Conservation (phyloP, 2,888 invertebrate species). For the Phrixothrix hirtus region DNA sequence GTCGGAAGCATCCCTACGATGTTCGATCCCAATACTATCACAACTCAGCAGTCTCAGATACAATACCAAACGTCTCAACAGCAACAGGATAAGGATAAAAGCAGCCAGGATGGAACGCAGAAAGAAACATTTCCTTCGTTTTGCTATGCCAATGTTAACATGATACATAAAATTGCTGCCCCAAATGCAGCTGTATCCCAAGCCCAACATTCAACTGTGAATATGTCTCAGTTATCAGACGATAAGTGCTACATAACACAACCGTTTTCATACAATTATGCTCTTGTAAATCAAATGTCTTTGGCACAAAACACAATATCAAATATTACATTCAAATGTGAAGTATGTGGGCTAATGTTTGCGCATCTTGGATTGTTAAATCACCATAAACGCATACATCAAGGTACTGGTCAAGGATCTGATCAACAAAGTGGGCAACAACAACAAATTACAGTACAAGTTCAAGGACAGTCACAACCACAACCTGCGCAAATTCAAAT, state of each 20-base stretch:
- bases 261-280: constrained; percentile 80
- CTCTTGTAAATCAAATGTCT: constrained; percentile 81
- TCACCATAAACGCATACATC: constrained; percentile 83
- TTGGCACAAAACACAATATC: constrained; percentile 76
- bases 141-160: constrained; percentile 70
- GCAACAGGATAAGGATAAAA: constrained; percentile 45
- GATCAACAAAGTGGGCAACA: constrained; percentile 51
- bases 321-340: constrained; percentile 86
- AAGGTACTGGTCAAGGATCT: constrained; percentile 62
- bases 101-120: constrained; percentile 45
- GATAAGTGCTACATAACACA: constrained; percentile 78
- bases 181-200: constrained; percentile 46
- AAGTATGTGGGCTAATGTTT: constrained; percentile 84
- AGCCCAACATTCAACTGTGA: constrained; percentile 59
- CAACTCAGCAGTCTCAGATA: constrained; percentile 53
- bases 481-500: constrained; percentile 63
- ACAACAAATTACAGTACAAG: constrained; percentile 44
- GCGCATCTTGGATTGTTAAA: constrained; percentile 80
- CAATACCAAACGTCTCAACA: constrained; percentile 50
- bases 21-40: constrained; percentile 57
- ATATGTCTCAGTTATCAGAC: constrained; percentile 70
- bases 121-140: constrained; percentile 68
- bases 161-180: constrained; percentile 64
- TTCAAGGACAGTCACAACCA: constrained; percentile 48
- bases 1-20: constrained; percentile 43